Percentiles rank a stretch among this genome's conserved stretches.
phyloP scores from a whole-genome alignment of 2,797 vertebrate species.

The Caiman crocodilus region DNA sequence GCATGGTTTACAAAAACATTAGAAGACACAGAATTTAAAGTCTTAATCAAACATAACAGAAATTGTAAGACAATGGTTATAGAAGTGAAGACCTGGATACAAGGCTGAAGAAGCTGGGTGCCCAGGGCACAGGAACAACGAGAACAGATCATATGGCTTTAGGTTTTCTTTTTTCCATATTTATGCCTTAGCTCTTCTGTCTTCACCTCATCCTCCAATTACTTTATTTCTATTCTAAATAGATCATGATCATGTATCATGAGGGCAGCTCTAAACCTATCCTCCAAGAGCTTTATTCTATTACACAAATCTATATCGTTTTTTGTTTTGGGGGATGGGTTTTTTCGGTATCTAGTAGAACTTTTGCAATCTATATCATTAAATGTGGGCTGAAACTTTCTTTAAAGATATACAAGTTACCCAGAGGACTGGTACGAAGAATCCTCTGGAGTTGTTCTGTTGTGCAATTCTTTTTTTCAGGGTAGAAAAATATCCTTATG shows the following conservation, averaged over 20 bases:
- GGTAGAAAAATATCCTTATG: not conserved
- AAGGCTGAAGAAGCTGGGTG: not conserved
- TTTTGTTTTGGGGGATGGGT: not conserved
- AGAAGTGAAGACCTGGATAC: not conserved
- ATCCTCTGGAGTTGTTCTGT: not conserved
- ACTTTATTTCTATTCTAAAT: not conserved
- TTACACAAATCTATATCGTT: not conserved
- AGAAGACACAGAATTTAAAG: not conserved
- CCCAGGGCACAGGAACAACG: not conserved
- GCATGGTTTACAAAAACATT: not conserved
- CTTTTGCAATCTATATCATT: not conserved
- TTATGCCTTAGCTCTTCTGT: not conserved
- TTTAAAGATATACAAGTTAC: not conserved
- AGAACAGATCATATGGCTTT: rapidly evolving
- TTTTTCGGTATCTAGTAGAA: not conserved
- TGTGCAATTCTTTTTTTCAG: not conserved
- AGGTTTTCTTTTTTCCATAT: not conserved
- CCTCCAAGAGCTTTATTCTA: not conserved
- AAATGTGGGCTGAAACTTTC: not conserved
- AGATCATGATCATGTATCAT: no score
- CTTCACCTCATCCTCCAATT: not conserved
- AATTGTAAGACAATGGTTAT: not conserved
- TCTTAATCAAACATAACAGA: not conserved
- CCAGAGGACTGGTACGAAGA: rapidly evolving
- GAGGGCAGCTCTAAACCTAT: not conserved